Evolutionary conservation across 2,797 vertebrate species (phyloP).

Genomic region (Dallia pectoralis): DNA sequence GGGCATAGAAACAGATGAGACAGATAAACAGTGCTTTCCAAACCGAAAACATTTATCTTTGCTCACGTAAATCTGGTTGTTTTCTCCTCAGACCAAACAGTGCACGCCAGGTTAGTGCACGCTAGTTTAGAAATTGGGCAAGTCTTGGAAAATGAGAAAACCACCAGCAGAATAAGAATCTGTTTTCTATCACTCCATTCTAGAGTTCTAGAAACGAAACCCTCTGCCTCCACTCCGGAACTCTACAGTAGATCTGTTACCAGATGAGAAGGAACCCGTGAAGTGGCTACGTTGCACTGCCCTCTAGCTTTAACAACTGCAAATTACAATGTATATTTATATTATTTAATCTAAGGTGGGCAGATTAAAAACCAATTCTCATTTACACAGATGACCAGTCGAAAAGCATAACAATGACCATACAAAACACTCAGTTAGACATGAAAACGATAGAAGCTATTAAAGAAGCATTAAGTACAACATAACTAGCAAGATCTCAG

Average conservation of each 20-base stretch:
- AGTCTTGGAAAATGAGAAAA: not conserved
- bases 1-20: conserved; percentile 5
- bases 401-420: too few species aligned
- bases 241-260: not conserved
- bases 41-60: conserved; percentile 19
- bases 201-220: not conserved
- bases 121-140: not conserved
- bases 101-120: conserved; percentile 16
- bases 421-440: too few species aligned
- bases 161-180: conserved; percentile 3
- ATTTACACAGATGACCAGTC: too few species aligned
- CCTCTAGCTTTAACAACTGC: conserved; percentile 45
- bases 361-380: too few species aligned
- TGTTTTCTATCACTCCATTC: conserved; percentile 16
- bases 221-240: not conserved
- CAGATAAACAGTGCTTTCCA: not conserved
- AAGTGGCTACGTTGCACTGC: conserved; percentile 41
- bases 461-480: too few species aligned
- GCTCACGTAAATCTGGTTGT: conserved; percentile 7
- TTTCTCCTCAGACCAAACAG: conserved; percentile 21
- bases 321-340: conserved; percentile 3
- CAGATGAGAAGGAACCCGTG: not conserved
- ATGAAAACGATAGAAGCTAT: too few species aligned
- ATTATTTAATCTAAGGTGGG: too few species aligned
- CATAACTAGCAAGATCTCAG: too few species aligned